These are phyloP conservation scores for Phortica magna DNA, from an alignment of 2,888 invertebrate genomes.

Conservation along the genomic window DNA sequence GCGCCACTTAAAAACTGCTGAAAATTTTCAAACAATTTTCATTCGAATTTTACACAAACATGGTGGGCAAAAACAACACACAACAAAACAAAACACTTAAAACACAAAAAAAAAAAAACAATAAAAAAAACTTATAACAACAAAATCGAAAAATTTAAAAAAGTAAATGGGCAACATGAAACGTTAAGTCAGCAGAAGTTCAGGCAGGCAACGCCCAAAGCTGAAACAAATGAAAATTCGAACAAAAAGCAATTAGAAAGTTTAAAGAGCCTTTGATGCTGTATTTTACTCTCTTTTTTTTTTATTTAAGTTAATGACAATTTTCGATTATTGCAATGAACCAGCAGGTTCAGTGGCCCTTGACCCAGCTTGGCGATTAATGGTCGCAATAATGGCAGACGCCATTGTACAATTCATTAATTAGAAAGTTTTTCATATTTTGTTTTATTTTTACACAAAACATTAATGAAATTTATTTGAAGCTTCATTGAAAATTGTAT, in stretches of 20 bases:
- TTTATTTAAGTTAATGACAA: slow-evolving; percentile 59
- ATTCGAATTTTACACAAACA: slow-evolving; percentile 11
- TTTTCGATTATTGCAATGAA: slow-evolving; percentile 16
- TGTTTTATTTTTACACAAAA: background rate
- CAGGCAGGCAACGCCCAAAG: background rate
- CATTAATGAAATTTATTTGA: background rate
- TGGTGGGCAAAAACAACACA: slow-evolving; percentile 27
- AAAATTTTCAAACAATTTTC: slow-evolving; percentile 15
- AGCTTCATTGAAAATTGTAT: background rate
- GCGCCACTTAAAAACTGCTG: slow-evolving; percentile 57
- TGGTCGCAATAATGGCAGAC: background rate
- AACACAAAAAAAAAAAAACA: slow-evolving; percentile 9
- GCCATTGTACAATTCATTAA: background rate
- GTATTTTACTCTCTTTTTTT: slow-evolving; percentile 14
- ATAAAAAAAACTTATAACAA: slow-evolving; percentile 6
- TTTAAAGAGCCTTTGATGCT: slow-evolving; percentile 61
- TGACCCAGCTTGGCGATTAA: background rate
- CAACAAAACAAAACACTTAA: slow-evolving; percentile 14
- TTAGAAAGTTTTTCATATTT: background rate
- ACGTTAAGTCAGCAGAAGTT: too few relatives aligned
- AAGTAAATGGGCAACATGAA: slow-evolving; percentile 30
- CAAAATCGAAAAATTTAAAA: slow-evolving; percentile 26
- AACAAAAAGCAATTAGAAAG: slow-evolving; percentile 68
- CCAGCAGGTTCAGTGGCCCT: background rate
- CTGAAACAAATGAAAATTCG: slow-evolving; percentile 15